Conservation (phyloP, 2,888 invertebrate species). For the Drosophila mimica region DNA sequence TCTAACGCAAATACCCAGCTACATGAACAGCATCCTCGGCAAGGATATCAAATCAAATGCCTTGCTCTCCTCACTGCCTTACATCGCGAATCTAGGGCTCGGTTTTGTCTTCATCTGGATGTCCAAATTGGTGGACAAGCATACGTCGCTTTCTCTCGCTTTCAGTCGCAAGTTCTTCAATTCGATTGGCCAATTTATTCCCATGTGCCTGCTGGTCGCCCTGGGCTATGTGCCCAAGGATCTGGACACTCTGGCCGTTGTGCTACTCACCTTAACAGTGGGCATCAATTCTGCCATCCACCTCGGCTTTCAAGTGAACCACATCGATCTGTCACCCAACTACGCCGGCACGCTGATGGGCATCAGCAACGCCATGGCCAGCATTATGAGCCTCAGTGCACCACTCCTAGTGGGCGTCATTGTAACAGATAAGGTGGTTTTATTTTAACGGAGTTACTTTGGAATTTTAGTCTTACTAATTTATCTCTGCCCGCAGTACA, state of each 20-base stretch:
- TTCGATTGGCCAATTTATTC: constrained; percentile 88
- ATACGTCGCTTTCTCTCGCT: constrained; percentile 77
- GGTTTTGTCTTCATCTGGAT: constrained; percentile 90
- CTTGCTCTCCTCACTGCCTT: constrained; percentile 89
- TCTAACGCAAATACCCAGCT: constrained; percentile 92
- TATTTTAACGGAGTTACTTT: neutral
- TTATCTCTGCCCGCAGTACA: constrained; percentile 85
- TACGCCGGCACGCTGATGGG: constrained; percentile 94
- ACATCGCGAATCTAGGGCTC: constrained; percentile 89
- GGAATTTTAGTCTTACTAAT: constrained; percentile 20
- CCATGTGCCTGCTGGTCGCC: constrained; percentile 88
- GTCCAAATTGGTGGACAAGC: constrained; percentile 86
- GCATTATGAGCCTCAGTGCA: constrained; percentile 91
- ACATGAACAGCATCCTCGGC: constrained; percentile 90
- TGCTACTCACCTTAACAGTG: constrained; percentile 89
- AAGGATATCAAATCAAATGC: constrained; percentile 91
- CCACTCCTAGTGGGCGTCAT: constrained; percentile 90
- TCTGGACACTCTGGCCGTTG: constrained; percentile 86
- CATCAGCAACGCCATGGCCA: constrained; percentile 91
- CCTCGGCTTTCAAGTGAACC: constrained; percentile 92
- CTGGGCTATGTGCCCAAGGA: constrained; percentile 86
- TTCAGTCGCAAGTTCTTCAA: constrained; percentile 86
- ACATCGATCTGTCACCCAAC: constrained; percentile 93
- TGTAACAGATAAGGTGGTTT: constrained; percentile 88
- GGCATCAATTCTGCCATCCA: constrained; percentile 91